Evolutionary conservation across 2,797 vertebrate species (phyloP).

Genomic region (Rhinella marina): DNA sequence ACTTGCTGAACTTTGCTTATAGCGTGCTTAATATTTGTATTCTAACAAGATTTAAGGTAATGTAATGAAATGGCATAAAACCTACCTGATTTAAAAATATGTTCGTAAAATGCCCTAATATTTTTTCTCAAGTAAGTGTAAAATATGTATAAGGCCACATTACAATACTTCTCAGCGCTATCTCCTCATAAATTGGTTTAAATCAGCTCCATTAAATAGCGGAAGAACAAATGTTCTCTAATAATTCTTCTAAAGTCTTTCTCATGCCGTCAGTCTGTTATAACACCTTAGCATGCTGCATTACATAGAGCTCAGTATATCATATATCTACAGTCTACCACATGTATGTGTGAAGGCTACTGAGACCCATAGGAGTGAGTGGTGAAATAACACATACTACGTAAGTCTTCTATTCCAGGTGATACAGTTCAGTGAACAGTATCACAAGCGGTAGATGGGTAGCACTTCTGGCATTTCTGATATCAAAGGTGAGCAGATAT

Average conservation of each 20-base stretch:
- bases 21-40: background rate
- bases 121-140: background rate
- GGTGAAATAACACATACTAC: background rate
- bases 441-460: background rate
- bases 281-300: background rate
- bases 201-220: constrained; percentile 28
- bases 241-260: constrained; percentile 8
- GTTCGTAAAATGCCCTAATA: background rate
- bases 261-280: background rate
- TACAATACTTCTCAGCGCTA: background rate
- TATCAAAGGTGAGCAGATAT: background rate
- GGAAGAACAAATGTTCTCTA: background rate
- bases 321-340: background rate
- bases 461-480: background rate
- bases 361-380: background rate
- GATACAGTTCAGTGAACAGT: background rate
- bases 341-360: background rate
- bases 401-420: background rate
- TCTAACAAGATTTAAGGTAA: background rate
- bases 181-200: constrained; percentile 16
- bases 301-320: background rate
- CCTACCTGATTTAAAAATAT: background rate
- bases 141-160: constrained; percentile 22
- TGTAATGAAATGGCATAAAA: constrained; percentile 4
- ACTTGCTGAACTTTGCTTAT: background rate